Evolutionary conservation across 2,113 vertebrate species (phyloP).

Genomic region (Columbina picui): DNA sequence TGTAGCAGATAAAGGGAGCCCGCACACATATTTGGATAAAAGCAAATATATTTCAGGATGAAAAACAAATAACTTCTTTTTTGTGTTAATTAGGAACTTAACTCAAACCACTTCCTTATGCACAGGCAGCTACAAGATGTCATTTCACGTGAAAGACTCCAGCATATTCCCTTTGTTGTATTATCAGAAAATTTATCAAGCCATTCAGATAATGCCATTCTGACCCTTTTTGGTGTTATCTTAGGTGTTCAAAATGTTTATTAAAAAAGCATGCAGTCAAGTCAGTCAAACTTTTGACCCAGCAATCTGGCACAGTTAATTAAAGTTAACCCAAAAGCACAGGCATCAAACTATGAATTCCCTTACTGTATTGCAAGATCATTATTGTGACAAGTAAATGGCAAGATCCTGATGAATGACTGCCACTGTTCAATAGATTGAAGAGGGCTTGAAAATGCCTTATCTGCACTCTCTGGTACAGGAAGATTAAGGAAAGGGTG

Average conservation of each 20-base stretch:
- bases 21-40: neutral
- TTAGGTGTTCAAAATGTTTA: conserved; percentile 7
- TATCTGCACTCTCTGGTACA: conserved; percentile 15
- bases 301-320: conserved; percentile 4
- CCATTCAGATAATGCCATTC: neutral
- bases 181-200: neutral
- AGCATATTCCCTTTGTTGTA: neutral
- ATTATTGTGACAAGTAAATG: conserved; percentile 44
- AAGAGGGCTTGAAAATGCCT: neutral
- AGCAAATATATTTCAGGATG: neutral
- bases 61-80: neutral
- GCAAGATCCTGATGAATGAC: conserved; percentile 40
- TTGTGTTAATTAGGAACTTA: neutral
- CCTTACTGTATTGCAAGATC: neutral
- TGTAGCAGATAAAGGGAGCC: neutral
- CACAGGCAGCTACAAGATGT: neutral
- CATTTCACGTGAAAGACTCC: neutral
- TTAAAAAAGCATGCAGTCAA: neutral
- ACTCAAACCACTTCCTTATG: neutral
- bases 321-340: conserved; percentile 48
- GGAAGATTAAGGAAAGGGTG: conserved; percentile 42
- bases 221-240: neutral
- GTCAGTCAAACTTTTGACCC: conserved; percentile 47
- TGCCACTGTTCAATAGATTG: conserved; percentile 5
- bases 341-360: conserved; percentile 7